Evolutionary conservation across 2,797 vertebrate species (phyloP).

Genomic region (Eupleurogrammus muticus): DNA sequence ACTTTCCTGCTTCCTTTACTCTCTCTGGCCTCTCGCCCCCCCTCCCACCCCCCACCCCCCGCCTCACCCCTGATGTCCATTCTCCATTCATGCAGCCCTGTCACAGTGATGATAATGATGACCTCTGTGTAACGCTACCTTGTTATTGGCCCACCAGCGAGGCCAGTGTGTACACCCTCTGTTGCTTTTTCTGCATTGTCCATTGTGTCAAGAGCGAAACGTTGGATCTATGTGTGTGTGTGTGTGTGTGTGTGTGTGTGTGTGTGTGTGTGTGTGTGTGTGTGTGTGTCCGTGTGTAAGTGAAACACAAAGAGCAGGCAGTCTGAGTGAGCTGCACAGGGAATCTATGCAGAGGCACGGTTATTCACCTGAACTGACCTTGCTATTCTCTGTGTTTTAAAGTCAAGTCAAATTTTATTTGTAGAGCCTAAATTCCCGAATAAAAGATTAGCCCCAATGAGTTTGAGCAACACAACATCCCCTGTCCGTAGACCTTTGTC

Average conservation of each 20-base stretch:
- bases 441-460: too few species aligned
- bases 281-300: conserved; percentile 34
- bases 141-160: conserved; percentile 68
- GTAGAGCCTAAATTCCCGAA: too few species aligned
- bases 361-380: conserved; percentile 65
- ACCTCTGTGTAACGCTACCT: conserved; percentile 72
- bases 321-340: conserved; percentile 33
- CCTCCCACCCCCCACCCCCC: not conserved
- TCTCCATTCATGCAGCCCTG: conserved; percentile 61
- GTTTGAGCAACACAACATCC: too few species aligned
- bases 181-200: conserved; percentile 66
- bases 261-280: conserved; percentile 26
- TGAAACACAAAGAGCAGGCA: conserved; percentile 56
- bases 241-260: conserved; percentile 19
- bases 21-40: conserved; percentile 30
- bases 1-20: conserved; percentile 33
- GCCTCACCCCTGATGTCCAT: conserved; percentile 45
- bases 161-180: conserved; percentile 67
- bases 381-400: too few species aligned
- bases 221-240: conserved; percentile 26
- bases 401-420: too few species aligned
- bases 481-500: too few species aligned
- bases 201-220: conserved; percentile 65
- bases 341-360: conserved; percentile 45
- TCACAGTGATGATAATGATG: conserved; percentile 70